Conservation (phyloP, 2,888 invertebrate species). For the Drosophila nigricruria region DNA sequence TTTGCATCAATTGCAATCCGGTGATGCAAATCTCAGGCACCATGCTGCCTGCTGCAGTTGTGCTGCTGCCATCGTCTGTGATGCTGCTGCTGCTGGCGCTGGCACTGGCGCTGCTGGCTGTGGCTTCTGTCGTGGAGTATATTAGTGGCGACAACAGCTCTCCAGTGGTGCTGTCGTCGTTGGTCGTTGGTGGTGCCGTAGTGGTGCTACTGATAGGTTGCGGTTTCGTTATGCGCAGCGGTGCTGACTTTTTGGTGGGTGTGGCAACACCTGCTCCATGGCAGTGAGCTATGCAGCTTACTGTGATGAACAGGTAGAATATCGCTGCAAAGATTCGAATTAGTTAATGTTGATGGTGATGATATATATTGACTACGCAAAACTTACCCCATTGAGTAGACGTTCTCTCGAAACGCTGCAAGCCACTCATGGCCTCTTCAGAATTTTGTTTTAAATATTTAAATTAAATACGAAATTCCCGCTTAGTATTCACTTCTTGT, state of each 20-base stretch:
- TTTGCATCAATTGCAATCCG: constrained; percentile 73
- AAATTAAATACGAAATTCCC: constrained; percentile 17
- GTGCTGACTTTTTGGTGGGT: constrained; percentile 53
- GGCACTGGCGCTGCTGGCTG: constrained; percentile 18
- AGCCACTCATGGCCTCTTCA: constrained; percentile 29
- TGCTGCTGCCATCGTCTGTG: constrained; percentile 39
- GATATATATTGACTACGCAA: not conserved
- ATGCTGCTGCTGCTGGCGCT: constrained; percentile 35
- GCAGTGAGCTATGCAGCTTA: constrained; percentile 29
- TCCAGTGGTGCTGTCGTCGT: constrained; percentile 23
- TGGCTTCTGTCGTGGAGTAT: constrained; percentile 67
- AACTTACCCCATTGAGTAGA: constrained; percentile 57
- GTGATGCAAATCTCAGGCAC: constrained; percentile 82
- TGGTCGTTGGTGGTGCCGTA: constrained; percentile 34
- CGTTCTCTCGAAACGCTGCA: constrained; percentile 24
- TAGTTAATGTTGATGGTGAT: not conserved
- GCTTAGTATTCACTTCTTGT: constrained; percentile 13
- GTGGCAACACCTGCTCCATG: constrained; percentile 19
- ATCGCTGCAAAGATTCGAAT: constrained; percentile 36
- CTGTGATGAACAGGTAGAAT: constrained; percentile 35
- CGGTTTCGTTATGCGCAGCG: constrained; percentile 70
- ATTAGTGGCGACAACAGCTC: constrained; percentile 50
- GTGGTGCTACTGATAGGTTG: constrained; percentile 55
- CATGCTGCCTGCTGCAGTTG: constrained; percentile 57
- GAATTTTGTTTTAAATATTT: constrained; percentile 15